Evolutionary conservation across 2,113 vertebrate genomes (phyloP).

Genomic region (Campylomormyrus numenius): DNA sequence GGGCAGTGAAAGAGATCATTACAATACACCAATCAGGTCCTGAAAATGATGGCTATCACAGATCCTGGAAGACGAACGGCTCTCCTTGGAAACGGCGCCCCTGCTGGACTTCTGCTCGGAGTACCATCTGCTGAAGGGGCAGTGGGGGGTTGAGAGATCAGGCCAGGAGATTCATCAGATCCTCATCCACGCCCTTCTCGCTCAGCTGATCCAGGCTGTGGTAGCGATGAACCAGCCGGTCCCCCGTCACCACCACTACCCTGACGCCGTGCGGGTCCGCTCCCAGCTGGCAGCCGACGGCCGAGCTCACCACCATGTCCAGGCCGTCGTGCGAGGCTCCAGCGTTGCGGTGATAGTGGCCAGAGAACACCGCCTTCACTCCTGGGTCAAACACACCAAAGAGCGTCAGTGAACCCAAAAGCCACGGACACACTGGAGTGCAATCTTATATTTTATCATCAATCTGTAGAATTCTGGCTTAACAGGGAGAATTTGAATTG

Average conservation of each 20-base stretch:
- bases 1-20: not conserved
- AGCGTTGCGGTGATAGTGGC: slow-evolving; percentile 89
- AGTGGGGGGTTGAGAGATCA: slow-evolving; percentile 30
- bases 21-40: not conserved
- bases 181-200: slow-evolving; percentile 60
- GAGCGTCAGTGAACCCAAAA: not conserved
- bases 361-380: slow-evolving; percentile 82
- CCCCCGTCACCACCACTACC: slow-evolving; percentile 77
- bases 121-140: not conserved
- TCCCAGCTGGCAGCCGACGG: slow-evolving; percentile 90
- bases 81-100: not conserved
- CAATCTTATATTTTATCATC: not conserved
- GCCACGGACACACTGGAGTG: not conserved
- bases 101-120: not conserved
- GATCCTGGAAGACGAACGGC: not conserved
- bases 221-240: slow-evolving; percentile 74
- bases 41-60: not conserved
- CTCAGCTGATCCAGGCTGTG: slow-evolving; percentile 73
- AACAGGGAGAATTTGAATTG: not conserved
- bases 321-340: slow-evolving; percentile 71
- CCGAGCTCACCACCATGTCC: slow-evolving; percentile 92
- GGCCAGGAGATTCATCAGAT: slow-evolving; percentile 64
- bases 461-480: not conserved
- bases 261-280: slow-evolving; percentile 76
- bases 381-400: slow-evolving; percentile 55